Evolutionary conservation across 53 echinoderm and acorn worm genomes (phyloP), one percentile per base, ranked within the genome.

Genomic region (Echinarachnius parma): DNA sequence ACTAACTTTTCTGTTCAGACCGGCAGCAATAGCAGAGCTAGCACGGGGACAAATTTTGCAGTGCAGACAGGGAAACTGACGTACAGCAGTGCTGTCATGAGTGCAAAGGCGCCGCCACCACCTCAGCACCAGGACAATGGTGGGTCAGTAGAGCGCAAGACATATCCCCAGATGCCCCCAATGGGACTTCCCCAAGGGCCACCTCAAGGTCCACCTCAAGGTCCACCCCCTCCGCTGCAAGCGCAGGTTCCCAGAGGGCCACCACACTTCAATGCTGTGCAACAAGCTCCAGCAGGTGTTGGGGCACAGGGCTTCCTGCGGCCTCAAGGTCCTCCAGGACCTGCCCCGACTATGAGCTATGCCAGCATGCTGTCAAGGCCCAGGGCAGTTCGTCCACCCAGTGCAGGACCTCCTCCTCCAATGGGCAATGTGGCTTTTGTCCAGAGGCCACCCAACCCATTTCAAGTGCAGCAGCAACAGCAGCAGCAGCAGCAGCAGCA

Each of bases 331-430:
- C 70, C 70, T 24, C 20, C 31, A 23, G 30, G 26, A n/a, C 24
- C 53, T 7, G 36, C 22, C 21, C 22, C 53, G 53, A 72, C 78
- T 8, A 85, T 89, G 69, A 89, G 89, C 75, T 89, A 89, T 44
- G 89, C 89, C 28, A 77, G 78, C 31, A 77, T 81, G 52, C 77
- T 86, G 34, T 33, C 53, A 11, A 50, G 34, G 24, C 53, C 70
- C 0, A 50, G 70, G 29, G 15, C 53, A 5, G 70, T 25, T 23
- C 53, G 34, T 30, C 70, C 70, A 24, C 62, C n/a, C n/a, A n/a
- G n/a, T n/a, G n/a, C n/a, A n/a, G 7, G 13, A 13, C 42, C 66
- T 19, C 66, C 66, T 46, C 53, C 70, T 9, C 70, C 53, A 18
- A 34, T 69, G 70, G 70, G 26, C 34, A 48, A 30, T 48, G 31